These are phyloP conservation scores for Osmerus mordax DNA, from an alignment of 2,113 vertebrate species.

Conservation along the genomic window DNA sequence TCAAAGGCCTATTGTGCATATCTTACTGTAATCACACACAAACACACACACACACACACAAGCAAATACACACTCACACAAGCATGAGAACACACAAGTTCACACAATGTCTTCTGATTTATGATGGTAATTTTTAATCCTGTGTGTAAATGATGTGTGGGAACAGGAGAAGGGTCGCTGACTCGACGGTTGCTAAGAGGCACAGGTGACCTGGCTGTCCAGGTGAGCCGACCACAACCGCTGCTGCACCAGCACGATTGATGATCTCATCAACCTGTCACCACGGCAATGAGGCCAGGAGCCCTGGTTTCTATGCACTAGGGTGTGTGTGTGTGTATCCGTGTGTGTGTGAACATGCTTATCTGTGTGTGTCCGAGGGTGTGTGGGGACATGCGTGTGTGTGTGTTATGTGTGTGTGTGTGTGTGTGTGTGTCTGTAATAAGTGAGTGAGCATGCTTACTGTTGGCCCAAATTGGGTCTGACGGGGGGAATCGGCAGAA, in stretches of 20 bases:
- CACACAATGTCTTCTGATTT: background rate
- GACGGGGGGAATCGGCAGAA: constrained; percentile 91
- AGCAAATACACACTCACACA: background rate
- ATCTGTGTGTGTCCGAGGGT: too few relatives aligned
- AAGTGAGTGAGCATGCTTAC: constrained; percentile 79
- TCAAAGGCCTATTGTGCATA: background rate
- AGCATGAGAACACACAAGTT: background rate
- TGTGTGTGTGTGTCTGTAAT: constrained; percentile 72
- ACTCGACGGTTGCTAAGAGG: constrained; percentile 82
- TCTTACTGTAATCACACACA: constrained; percentile 11
- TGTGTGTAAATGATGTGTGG: constrained; percentile 70
- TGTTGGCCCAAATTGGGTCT: constrained; percentile 89
- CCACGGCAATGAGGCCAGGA: constrained; percentile 82
- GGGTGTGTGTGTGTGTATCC: background rate
- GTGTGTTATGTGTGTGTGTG: constrained; percentile 69
- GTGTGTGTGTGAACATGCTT: too few relatives aligned
- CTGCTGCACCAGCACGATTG: constrained; percentile 86
- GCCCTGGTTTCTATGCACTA: constrained; percentile 61
- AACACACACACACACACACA: background rate
- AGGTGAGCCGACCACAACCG: constrained; percentile 85
- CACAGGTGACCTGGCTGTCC: constrained; percentile 84
- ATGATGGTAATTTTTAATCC: constrained; percentile 70
- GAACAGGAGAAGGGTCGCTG: constrained; percentile 72
- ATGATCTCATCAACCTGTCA: constrained; percentile 95
- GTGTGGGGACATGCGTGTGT: too few relatives aligned